Conservation (phyloP, 2,113 vertebrate species). For the Cebidichthys violaceus region DNA sequence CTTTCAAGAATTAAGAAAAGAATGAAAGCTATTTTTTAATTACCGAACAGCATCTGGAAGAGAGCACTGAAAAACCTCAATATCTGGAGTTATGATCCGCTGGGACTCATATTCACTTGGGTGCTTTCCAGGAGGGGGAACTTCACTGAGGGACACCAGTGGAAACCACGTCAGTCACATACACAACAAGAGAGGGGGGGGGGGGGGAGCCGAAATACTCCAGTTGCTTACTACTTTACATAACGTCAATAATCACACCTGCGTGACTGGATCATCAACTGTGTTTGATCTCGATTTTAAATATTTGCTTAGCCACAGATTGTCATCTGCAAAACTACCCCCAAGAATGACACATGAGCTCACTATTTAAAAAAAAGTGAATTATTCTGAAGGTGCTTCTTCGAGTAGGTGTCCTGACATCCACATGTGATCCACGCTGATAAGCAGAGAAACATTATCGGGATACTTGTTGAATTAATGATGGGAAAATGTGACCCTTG, state of each 20-base stretch:
- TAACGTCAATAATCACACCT: slow-evolving; percentile 18
- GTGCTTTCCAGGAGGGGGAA: slow-evolving; percentile 53
- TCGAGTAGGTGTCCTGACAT: slow-evolving; percentile 3
- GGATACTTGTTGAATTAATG: slow-evolving; percentile 29
- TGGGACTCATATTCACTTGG: slow-evolving; percentile 74
- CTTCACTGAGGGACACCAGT: slow-evolving; percentile 39
- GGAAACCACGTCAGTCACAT: slow-evolving; percentile 42
- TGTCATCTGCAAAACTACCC: neutral
- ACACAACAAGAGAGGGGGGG: neutral
- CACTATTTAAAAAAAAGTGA: slow-evolving; percentile 10
- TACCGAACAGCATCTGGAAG: slow-evolving; percentile 79
- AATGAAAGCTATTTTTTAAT: slow-evolving; percentile 83
- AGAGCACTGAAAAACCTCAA: slow-evolving; percentile 70
- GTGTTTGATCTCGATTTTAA: slow-evolving; percentile 4
- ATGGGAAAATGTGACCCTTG: slow-evolving; percentile 55
- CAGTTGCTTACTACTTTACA: slow-evolving; percentile 10
- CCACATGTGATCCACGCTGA: slow-evolving; percentile 3
- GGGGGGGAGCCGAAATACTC: slow-evolving; percentile 8
- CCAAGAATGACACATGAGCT: slow-evolving; percentile 57
- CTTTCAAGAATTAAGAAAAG: slow-evolving; percentile 76
- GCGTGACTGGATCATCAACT: slow-evolving; percentile 5
- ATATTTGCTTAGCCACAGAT: slow-evolving; percentile 24
- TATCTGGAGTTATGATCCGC: slow-evolving; percentile 76
- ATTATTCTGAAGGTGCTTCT: slow-evolving; percentile 8
- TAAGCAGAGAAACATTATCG: slow-evolving; percentile 12